Evolutionary conservation across 2,888 invertebrate genomes (phyloP), one percentile per base, ranked within the genome.

Genomic region (Leptinotarsa rubiginosa): DNA sequence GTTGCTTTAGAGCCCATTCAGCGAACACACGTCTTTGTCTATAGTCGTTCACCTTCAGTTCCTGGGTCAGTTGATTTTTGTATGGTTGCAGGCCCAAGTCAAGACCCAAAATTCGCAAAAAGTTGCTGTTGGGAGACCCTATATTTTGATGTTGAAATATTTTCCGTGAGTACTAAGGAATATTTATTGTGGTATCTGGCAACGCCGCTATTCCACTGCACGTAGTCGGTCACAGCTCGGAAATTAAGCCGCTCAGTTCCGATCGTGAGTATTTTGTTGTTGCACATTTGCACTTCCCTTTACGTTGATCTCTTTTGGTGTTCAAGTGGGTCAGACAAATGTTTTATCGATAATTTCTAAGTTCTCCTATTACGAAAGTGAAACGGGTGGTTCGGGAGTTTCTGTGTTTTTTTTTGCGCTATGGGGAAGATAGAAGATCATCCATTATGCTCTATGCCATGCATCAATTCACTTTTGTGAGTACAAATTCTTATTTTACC

Each of bases 291-390:
- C 54, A 54, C n/a, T 54, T 54, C 20, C n/a, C 50, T 4, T 50
- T 50, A 18, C 18, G 54, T 54, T 54, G n/a, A 54, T 54, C 4
- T 54, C n/a, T 50, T 50, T 16, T n/a, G 13, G 50, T 50, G 16
- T n/a, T 16, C 18, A 18, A 54, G 16, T 16, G n/a, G 54, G 10
- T 54, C 54, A 18, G 10, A 25, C 69, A 31, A 69, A 69, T 71
- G 71, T 75, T 75, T 75, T 75, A 65, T 75, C 71, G 69, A 71
- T 75, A 71, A 66, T 54, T 41, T 41, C 66, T 12, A 20, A 20
- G 66, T 22, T 66, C 56, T 65, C 41, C 16, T 49, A 52, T 54
- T 47, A 20, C 47, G n/a, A 31, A 20, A 52, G 47, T 22, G 50
- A 59, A 16, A 16, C 13, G 56, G 56, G 15, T 52, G 47, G 20